Conservation (phyloP, 2,113 vertebrate genomes). For the Balaenoptera acutorostrata region DNA sequence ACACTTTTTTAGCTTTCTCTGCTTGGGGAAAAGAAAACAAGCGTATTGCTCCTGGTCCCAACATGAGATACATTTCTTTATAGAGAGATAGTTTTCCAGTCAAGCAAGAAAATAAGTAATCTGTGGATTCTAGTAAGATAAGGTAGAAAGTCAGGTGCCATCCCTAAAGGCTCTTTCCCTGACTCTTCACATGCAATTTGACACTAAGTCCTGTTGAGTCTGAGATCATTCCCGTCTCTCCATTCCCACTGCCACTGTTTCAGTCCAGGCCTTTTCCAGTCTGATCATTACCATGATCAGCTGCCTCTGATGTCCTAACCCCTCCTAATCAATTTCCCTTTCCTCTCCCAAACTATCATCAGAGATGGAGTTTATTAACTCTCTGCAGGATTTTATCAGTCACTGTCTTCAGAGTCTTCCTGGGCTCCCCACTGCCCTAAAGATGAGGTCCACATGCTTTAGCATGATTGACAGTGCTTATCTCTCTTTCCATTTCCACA, state of each 20-base stretch:
- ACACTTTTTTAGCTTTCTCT: conserved; percentile 53
- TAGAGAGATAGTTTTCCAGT: neutral
- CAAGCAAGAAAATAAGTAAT: conserved; percentile 17
- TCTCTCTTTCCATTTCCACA: neutral
- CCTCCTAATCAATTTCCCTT: neutral
- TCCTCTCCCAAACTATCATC: neutral
- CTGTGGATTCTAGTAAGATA: neutral
- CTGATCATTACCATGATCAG: neutral
- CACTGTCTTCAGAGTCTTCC: neutral
- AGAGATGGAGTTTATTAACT: neutral
- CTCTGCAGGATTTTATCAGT: neutral
- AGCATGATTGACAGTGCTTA: neutral
- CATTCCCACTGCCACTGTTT: neutral
- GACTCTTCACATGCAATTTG: neutral
- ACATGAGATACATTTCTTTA: neutral
- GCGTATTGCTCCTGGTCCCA: neutral
- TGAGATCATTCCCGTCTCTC: neutral
- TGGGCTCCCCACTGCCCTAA: neutral
- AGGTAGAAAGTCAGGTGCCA: neutral
- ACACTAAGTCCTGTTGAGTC: neutral
- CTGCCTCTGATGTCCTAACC: neutral
- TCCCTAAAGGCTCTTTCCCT: neutral
- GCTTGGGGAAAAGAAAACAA: conserved; percentile 26
- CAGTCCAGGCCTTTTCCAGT: neutral
- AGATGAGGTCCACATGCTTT: neutral